phyloP scores from a whole-genome alignment of 2,797 vertebrate species.

The Rhynchonycteris naso region DNA sequence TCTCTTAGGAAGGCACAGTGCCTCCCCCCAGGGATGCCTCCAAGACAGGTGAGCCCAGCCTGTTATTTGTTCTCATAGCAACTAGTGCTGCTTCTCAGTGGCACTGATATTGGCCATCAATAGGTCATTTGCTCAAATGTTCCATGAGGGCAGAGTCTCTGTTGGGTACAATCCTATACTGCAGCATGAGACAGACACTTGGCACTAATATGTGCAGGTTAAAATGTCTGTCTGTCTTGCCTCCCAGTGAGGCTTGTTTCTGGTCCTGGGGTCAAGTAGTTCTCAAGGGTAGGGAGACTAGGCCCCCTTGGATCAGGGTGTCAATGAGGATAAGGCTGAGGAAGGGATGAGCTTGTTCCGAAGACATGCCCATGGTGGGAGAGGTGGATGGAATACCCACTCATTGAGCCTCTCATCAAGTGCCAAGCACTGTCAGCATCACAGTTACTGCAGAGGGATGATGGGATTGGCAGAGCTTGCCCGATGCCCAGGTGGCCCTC shows the following conservation, averaged over 20 bases:
- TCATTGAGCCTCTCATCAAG: background rate
- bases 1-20: background rate
- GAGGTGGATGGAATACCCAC: background rate
- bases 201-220: fast-evolving
- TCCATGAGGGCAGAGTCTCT: background rate
- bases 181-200: background rate
- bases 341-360: too few relatives aligned
- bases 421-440: background rate
- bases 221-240: background rate
- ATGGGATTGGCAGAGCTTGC: fast-evolving
- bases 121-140: too few relatives aligned
- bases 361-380: background rate
- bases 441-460: fast-evolving
- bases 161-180: fast-evolving
- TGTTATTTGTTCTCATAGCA: background rate
- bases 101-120: background rate
- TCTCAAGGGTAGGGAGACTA: fast-evolving
- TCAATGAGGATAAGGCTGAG: background rate
- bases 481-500: background rate
- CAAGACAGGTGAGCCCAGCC: background rate
- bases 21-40: background rate
- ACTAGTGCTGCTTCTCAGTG: background rate
- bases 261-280: too few relatives aligned
- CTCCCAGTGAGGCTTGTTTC: background rate
- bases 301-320: background rate